Evolutionary conservation across 1,140 invertebrate genomes (phyloP), one percentile per base, ranked within the genome.

Genomic region (Tetraneura akinire): DNA sequence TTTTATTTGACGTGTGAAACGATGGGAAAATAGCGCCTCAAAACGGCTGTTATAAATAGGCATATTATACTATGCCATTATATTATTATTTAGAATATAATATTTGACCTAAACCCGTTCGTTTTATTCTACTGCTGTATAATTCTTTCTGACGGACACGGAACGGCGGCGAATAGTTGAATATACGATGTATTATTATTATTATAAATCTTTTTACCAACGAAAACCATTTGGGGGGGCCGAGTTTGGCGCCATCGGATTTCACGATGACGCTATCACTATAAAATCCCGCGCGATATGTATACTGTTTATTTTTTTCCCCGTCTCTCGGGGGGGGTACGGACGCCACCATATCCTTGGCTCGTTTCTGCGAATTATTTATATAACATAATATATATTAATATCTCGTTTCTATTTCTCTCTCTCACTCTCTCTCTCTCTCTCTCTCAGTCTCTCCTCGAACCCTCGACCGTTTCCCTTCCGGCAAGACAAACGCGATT

Each of bases 201-300:
- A 42, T 21, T 23, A 23, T 45, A 14, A 14, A 9, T n/a, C 9
- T 42, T 47, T 68, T 45, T n/a, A 42, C 32, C 8, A 47, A 68
- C 64, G 11, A 45, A 68, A 45, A 68, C 42, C 13, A 11, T 47
- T 45, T 47, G 11, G 6, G 21, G 45, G 8, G 16, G 21, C 45
- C 13, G 16, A 23, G 37, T 68, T 68, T 47, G 66, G 66, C 66
- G 66, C 66, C 66, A 68, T 47, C n/a, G 66, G 32, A n/a, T 45
- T 68, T 68, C 1, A n/a, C 42, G 47, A n/a, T 10, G n/a, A 47
- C 16, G 64, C 13, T n/a, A n/a, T n/a, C 18, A n/a, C 16, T 42
- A 14, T 32, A 37, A 18, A 37, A n/a, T n/a, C n/a, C n/a, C n/a
- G n/a, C 37, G 0, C 66, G 23, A 68, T 47, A 68, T 68, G 9